These are phyloP conservation scores for Apomyelois bistriatella DNA, from an alignment of 2,888 invertebrate species.

Conservation along the genomic window DNA sequence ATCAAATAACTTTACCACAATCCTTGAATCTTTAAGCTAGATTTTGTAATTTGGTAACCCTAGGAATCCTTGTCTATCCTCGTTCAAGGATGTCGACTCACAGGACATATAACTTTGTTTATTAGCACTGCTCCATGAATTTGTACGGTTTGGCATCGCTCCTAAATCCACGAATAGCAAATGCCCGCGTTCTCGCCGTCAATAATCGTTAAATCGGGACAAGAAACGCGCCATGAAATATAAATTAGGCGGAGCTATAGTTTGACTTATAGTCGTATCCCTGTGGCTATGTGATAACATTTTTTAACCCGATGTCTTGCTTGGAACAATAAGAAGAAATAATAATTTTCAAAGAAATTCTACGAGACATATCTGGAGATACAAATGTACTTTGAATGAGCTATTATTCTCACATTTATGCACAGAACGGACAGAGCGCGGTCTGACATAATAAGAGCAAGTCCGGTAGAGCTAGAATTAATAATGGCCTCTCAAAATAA, in stretches of 20 bases:
- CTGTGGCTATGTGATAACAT: neutral
- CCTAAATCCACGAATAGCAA: slow-evolving; percentile 16
- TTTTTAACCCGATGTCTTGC: neutral
- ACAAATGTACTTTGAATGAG: too few species aligned
- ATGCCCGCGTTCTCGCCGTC: neutral
- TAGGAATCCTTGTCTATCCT: neutral
- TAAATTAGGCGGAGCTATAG: neutral
- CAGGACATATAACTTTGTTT: slow-evolving; percentile 26
- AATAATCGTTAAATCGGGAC: neutral
- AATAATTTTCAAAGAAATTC: too few species aligned
- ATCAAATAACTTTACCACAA: too few species aligned
- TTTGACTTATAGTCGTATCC: neutral
- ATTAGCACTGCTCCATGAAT: slow-evolving; percentile 24
- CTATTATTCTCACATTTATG: too few species aligned
- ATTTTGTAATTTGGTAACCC: slow-evolving; percentile 8
- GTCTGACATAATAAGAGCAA: too few species aligned
- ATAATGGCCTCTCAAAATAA: too few species aligned
- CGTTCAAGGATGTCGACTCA: slow-evolving; percentile 18
- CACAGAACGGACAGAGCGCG: too few species aligned
- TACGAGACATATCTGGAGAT: too few species aligned
- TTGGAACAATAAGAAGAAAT: too few species aligned
- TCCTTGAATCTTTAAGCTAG: too few species aligned
- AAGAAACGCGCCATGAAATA: neutral
- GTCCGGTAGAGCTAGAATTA: too few species aligned
- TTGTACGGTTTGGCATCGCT: slow-evolving; percentile 27